Evolutionary conservation across 2,888 invertebrate species (phyloP).

Genomic region (Rhaphigaster nebulosa): DNA sequence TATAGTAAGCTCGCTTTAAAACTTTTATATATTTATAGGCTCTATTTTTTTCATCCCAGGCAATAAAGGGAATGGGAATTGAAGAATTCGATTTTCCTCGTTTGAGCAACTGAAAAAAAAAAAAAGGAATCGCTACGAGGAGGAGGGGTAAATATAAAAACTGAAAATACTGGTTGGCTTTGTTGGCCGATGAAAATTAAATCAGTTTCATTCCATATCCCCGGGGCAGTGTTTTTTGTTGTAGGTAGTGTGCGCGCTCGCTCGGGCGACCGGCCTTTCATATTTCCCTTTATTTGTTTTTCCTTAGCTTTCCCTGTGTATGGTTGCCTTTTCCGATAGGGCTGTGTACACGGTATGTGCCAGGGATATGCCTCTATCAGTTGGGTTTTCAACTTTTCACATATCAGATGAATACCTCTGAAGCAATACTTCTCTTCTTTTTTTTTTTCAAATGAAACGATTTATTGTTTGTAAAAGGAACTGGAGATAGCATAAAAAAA

Average conservation of each 20-base stretch:
- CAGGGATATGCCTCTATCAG: slow-evolving; percentile 18
- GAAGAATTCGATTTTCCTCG: slow-evolving; percentile 36
- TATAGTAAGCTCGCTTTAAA: not conserved
- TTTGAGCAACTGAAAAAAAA: not conserved
- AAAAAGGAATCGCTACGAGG: not conserved
- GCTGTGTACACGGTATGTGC: slow-evolving; percentile 36
- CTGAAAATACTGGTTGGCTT: slow-evolving; percentile 42
- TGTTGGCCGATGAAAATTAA: slow-evolving; percentile 52
- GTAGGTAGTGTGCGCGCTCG: not conserved
- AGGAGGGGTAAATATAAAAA: slow-evolving; percentile 12
- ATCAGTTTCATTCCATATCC: slow-evolving; percentile 55
- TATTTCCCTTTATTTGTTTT: slow-evolving; percentile 39
- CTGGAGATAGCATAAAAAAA: no score
- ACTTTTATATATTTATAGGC: not conserved
- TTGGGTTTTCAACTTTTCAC: slow-evolving; percentile 12
- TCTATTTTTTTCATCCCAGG: not conserved
- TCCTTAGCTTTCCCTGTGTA: slow-evolving; percentile 34
- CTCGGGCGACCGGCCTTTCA: not conserved
- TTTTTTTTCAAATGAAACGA: not conserved
- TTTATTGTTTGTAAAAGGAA: slow-evolving; percentile 15
- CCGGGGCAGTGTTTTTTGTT: slow-evolving; percentile 53
- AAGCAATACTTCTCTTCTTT: slow-evolving; percentile 3
- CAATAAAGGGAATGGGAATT: slow-evolving; percentile 41
- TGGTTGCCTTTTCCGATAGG: slow-evolving; percentile 6
- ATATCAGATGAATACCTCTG: slow-evolving; percentile 3